Conservation (phyloP, 2,888 invertebrate genomes). For the Vanessa cardui region DNA sequence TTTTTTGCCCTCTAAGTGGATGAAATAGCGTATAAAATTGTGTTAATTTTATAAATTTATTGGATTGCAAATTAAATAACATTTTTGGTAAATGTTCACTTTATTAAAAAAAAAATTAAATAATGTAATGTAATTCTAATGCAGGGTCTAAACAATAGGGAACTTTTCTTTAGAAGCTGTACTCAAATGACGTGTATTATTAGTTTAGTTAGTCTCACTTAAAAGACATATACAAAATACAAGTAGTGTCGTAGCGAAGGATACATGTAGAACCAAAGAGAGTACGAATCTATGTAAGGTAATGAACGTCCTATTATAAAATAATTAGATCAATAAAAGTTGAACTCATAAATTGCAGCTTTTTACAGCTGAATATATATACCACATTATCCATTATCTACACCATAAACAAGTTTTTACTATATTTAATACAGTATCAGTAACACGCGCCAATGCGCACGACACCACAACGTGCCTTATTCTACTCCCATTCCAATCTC, state of each 20-base stretch:
- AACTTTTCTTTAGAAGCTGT: too few species aligned
- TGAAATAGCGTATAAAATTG: conserved; percentile 21
- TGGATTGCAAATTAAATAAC: neutral
- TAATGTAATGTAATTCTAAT: too few species aligned
- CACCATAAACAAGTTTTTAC: conserved; percentile 36
- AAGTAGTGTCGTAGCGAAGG: too few species aligned
- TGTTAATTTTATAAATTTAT: conserved; percentile 25
- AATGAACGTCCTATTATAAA: too few species aligned
- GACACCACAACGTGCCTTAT: conserved; percentile 50
- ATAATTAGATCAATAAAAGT: neutral
- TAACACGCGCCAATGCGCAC: conserved; percentile 44
- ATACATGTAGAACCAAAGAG: too few species aligned
- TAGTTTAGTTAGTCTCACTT: too few species aligned
- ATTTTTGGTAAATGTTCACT: neutral
- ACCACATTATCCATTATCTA: conserved; percentile 33
- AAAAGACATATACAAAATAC: too few species aligned
- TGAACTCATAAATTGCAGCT: neutral
- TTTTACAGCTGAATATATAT: conserved; percentile 6
- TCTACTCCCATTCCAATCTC: conserved; percentile 50
- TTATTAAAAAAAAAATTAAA: neutral
- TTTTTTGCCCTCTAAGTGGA: conserved; percentile 29
- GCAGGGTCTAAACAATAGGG: too few species aligned
- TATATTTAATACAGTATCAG: conserved; percentile 33
- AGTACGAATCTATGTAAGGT: too few species aligned
- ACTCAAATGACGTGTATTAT: too few species aligned